Conservation (phyloP, 2,113 vertebrate genomes). For the Seriola quinqueradiata region DNA sequence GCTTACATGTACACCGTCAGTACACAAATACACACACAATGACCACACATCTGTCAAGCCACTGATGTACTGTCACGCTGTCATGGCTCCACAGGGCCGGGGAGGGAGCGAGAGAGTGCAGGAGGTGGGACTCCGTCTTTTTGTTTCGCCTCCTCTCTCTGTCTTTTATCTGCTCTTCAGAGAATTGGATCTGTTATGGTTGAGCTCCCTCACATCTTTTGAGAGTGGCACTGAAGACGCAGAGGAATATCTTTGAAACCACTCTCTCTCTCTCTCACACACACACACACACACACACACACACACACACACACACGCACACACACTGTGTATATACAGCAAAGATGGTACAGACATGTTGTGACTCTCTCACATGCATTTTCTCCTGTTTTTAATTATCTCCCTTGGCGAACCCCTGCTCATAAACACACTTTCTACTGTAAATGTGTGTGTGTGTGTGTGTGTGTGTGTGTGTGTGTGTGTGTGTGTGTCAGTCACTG, state of each 20-base stretch:
- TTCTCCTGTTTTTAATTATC: constrained; percentile 14
- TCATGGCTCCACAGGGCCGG: constrained; percentile 22
- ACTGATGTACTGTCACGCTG: constrained; percentile 34
- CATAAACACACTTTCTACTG: constrained; percentile 4
- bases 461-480: not conserved
- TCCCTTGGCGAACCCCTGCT: constrained; percentile 19
- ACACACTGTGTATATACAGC: not conserved
- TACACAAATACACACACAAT: constrained; percentile 20
- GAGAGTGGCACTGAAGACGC: constrained; percentile 10
- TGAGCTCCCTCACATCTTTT: constrained; percentile 43
- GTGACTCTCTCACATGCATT: not conserved
- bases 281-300: constrained; percentile 2
- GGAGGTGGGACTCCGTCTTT: not conserved
- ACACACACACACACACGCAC: not conserved
- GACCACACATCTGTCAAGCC: constrained; percentile 33
- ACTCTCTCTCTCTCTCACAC: not conserved
- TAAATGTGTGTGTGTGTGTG: not conserved
- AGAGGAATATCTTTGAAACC: constrained; percentile 40
- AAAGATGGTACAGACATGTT: not conserved
- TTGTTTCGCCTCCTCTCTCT: not conserved
- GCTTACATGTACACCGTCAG: constrained; percentile 18
- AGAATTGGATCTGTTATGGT: constrained; percentile 34
- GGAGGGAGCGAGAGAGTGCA: constrained; percentile 6
- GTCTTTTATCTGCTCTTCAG: constrained; percentile 45
- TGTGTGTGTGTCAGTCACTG: not conserved